These are phyloP conservation scores for Hylaeus anthracinus DNA, from an alignment of 1,140 invertebrate genomes.

Conservation along the genomic window DNA sequence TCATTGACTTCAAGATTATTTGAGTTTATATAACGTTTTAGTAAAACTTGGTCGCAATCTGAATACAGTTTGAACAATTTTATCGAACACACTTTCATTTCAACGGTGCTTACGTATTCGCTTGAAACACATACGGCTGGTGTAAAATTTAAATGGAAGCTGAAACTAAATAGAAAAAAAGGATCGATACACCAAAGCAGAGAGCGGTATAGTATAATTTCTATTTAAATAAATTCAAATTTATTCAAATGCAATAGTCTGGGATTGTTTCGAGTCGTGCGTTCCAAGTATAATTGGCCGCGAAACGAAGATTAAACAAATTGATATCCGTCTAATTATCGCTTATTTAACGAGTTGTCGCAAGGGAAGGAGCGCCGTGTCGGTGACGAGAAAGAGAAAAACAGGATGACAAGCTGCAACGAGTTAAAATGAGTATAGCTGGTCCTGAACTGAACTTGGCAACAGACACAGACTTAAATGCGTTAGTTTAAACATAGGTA, in stretches of 20 bases:
- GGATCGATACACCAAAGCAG: not conserved
- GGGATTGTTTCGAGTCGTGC: not conserved
- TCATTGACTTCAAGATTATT: too few species aligned
- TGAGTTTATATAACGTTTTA: not conserved
- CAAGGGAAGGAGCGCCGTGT: not conserved
- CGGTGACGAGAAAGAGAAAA: not conserved
- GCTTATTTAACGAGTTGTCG: not conserved
- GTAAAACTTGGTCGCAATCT: not conserved
- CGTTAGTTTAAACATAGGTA: constrained; percentile 64
- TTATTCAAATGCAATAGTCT: constrained; percentile 23
- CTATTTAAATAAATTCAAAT: constrained; percentile 47
- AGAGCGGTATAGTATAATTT: constrained; percentile 9
- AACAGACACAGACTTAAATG: constrained; percentile 57
- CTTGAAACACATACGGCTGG: not conserved
- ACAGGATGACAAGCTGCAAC: not conserved
- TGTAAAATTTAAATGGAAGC: constrained; percentile 23
- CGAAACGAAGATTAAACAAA: not conserved
- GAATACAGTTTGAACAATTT: constrained; percentile 1
- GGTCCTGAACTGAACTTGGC: constrained; percentile 9
- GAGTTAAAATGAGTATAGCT: constrained; percentile 18
- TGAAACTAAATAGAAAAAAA: not conserved
- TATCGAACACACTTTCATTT: not conserved
- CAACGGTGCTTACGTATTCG: constrained; percentile 1
- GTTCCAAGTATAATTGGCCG: not conserved
- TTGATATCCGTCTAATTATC: constrained; percentile 20